Base-by-base conservation (phyloP, 2,888 invertebrate species). In the Nysson spinosus region DNA sequence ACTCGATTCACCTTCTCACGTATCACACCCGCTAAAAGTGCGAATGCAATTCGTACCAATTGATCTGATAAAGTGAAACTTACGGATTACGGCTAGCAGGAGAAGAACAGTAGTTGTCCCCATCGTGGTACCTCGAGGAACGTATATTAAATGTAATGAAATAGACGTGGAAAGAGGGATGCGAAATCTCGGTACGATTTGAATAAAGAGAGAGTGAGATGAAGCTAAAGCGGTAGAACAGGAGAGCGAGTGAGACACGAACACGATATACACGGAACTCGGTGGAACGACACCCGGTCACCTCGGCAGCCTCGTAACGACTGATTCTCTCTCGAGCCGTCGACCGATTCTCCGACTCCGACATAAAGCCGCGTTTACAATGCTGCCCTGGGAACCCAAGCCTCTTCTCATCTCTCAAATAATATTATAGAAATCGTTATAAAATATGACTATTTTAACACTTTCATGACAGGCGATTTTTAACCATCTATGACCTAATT, bases 231-330 rank as follows among this genome's bases (percentile, higher is more conserved):
- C 32, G 22, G 12, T 5, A 50, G 40, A 60, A 16, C 26, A 39
- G 24, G 47, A 24, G 37, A 47, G 26, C 50, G 50, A 49, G 30
- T 34, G 26, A 60, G 44, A 47, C 47, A 55, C 39, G 30, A 40
- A 46, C 28, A 42, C 26, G 17, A 19, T 35, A 39, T 42, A 52
- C 60, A 40, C 46, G 58, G 52, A 43, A 57, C 51, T 61, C 46
- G 24, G 49, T 34, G 49, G 58, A 40, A 60, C 69, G 57, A 66
- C 69, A 73, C 75, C 79, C 82, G 83, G 68, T 79, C 71, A 76
- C 81, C 82, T 81, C 83, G 85, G 75, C 75, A 72, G 84, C 75
- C 81, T 79, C 82, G 81, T 83, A 82, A 77, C 83, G 80, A 86
- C 86, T 85, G 82, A 79, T 82, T 79, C 67, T 62, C 61, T 67